A percentile compares a stretch with the other conserved stretches of the same genome.
Conservation (phyloP, 1,140 invertebrate species). For the Cherax destructor region DNA sequence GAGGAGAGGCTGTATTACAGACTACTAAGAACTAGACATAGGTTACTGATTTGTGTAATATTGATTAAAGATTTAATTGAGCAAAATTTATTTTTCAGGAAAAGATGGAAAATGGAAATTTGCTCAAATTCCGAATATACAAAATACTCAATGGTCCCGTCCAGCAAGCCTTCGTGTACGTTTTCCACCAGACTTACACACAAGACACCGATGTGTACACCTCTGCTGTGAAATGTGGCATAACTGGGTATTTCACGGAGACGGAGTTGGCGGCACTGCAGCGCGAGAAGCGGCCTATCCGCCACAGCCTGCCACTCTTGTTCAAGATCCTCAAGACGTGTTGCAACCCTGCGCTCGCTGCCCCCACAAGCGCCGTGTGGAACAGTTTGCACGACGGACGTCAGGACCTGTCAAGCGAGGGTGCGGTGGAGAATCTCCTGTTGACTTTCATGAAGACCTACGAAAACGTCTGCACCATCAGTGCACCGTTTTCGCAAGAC, state of each 20-base stretch:
- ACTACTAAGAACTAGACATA: too few species aligned
- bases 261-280: neutral
- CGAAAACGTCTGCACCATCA: neutral
- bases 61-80: too few species aligned
- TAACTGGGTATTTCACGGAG: neutral
- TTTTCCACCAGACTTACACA: constrained; percentile 28
- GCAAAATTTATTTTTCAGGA: neutral
- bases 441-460: neutral
- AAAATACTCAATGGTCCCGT: constrained; percentile 21
- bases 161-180: constrained; percentile 15
- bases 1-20: too few species aligned
- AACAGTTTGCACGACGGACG: neutral
- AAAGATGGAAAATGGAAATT: neutral
- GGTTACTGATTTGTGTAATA: too few species aligned
- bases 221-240: neutral
- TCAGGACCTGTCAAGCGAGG: neutral
- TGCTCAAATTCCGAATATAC: neutral
- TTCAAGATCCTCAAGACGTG: constrained; percentile 21
- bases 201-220: constrained; percentile 15
- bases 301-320: neutral
- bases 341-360: neutral
- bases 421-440: neutral
- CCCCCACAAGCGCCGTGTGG: neutral
- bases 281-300: neutral
- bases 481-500: neutral